Conservation (phyloP, 1,140 invertebrate genomes). For the Saxidomus purpurata region DNA sequence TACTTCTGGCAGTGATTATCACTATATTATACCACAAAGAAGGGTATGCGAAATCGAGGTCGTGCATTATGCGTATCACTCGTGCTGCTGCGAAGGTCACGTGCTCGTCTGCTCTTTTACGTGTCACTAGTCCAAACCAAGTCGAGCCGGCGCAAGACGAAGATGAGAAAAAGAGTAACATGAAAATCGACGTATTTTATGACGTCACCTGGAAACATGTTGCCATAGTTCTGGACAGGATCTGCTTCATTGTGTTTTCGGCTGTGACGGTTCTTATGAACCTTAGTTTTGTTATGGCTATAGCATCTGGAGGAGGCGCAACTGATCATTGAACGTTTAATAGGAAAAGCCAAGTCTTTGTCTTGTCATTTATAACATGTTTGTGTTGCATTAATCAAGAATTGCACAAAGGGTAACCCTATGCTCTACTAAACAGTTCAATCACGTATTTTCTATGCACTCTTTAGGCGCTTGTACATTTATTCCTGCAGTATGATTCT, state of each 20-base stretch:
- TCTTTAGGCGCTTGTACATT: no score
- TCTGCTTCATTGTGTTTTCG: slow-evolving; percentile 17
- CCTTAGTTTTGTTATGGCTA: slow-evolving; percentile 5
- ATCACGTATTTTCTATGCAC: no score
- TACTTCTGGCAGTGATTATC: slow-evolving; percentile 20
- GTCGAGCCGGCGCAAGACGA: neutral
- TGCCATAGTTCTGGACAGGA: neutral
- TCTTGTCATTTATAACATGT: no score
- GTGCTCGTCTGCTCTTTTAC: neutral
- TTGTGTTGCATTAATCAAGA: no score
- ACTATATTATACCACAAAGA: slow-evolving; percentile 20
- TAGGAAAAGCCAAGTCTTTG: no score
- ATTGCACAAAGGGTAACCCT: no score
- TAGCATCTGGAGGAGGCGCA: neutral
- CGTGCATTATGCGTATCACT: neutral
- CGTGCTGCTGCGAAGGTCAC: neutral
- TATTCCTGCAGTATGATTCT: no score
- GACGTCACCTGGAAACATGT: neutral
- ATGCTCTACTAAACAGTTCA: no score
- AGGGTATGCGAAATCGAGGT: neutral
- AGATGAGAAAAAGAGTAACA: neutral
- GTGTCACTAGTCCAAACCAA: neutral
- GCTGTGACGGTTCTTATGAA: neutral
- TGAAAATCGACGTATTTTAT: neutral
- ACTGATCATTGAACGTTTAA: neutral